Base-by-base conservation (phyloP, 2,797 vertebrate species). In the Tachyglossus aculeatus region DNA sequence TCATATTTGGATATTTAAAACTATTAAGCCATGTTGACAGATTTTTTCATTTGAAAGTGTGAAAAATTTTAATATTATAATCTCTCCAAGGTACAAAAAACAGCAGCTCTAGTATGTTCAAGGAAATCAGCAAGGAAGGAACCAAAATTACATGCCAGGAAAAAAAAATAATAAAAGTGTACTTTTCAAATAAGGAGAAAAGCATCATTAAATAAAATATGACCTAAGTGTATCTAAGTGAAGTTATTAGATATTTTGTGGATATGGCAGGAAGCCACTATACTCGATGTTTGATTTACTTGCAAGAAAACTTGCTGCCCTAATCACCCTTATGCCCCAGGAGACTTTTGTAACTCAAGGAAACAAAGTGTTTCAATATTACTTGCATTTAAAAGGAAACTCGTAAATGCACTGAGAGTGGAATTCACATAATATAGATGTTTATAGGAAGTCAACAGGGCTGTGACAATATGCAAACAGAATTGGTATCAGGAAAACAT, bases 201-300 rank as follows among this genome's bases (percentile, higher is more conserved):
- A 22, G 2, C 16, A 58, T 67, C 6, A 47, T 47, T 86, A 79
- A 66, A 63, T 29, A 50, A 73, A 77, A 52, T 62, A 48, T 31
- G 39, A 27, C 9, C 16, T 52, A 52, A 22, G 18, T 40, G 21
- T 37, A 27, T 67, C 21, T 62, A 53, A 62, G 43, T 48, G 18
- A 82, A 69, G 10, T 67, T 78, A 34, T 74, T 62, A 57, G 4
- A 10, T 70, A 6, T 56, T 77, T 55, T 71, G 37, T 21, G 39
- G 25, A 3, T 13, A 44, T 64, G n/a, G 18, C 44, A 41, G 16
- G 51, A 77, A 80, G 54, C 0, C 7, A 67, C 0, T 72, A 18
- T 4, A 58, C 67, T 80, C 81, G 25, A 4, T 81, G 40, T 32
- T 75, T 73, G 53, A 77, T 67, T 81, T 74, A 56, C 31, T 45